A percentile compares a stretch with the other conserved stretches of the same genome.
These are phyloP conservation scores for Megaptera novaeangliae DNA, from an alignment of 2,113 vertebrate species.

Conservation along the genomic window DNA sequence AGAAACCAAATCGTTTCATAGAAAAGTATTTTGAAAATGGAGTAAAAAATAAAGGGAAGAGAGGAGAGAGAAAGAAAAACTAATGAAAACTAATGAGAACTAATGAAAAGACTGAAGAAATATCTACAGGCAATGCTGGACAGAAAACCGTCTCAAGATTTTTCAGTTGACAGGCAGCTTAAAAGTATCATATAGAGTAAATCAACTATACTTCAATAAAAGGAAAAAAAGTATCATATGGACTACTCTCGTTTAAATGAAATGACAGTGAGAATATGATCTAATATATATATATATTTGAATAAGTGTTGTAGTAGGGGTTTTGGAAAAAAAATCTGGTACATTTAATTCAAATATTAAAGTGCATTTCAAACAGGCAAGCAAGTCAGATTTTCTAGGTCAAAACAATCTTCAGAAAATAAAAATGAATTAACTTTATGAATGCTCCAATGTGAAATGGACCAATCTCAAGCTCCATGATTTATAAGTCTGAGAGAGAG, in stretches of 20 bases:
- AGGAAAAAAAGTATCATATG: not conserved
- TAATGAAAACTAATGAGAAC: not conserved
- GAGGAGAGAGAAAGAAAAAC: not conserved
- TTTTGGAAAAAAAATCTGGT: not conserved
- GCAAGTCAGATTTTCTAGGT: not conserved
- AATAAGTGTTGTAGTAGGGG: not conserved
- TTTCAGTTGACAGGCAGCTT: not conserved
- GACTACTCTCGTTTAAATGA: not conserved
- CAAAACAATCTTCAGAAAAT: slow-evolving; percentile 35
- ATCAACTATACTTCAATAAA: not conserved
- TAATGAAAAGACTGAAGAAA: not conserved
- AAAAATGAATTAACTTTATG: slow-evolving; percentile 34
- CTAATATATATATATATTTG: not conserved
- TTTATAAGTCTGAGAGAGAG: not conserved
- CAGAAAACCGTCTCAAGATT: not conserved
- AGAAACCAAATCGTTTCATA: not conserved
- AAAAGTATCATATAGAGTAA: not conserved
- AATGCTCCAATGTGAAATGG: not conserved
- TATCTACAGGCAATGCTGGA: not conserved
- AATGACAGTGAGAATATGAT: not conserved
- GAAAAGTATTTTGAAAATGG: not conserved
- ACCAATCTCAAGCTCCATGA: not conserved
- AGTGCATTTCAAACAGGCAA: not conserved
- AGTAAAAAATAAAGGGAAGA: not conserved
- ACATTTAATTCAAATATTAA: not conserved